Conservation (phyloP, 2,113 vertebrate species). For the Elachura formosa region DNA sequence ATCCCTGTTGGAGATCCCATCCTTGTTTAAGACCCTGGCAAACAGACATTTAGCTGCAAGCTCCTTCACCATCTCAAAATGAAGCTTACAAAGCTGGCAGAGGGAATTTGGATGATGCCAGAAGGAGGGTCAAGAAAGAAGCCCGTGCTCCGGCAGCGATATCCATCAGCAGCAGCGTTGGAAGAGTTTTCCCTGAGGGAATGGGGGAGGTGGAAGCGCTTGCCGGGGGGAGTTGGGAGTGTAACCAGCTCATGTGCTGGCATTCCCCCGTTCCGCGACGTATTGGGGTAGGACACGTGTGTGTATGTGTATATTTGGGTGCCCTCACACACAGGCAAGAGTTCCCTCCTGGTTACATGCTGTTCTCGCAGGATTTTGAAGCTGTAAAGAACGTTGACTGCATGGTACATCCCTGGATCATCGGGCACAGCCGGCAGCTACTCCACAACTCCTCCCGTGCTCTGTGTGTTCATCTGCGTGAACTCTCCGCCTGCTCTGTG, state of each 20-base stretch:
- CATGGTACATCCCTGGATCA: background rate
- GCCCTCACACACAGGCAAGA: background rate
- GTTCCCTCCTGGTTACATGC: background rate
- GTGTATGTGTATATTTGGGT: background rate
- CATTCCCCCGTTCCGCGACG: background rate
- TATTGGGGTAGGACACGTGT: slow-evolving; percentile 11
- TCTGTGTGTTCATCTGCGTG: too few species aligned
- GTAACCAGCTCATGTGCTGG: background rate
- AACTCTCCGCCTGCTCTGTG: background rate
- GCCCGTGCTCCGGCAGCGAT: rapidly evolving
- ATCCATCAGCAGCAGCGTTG: background rate
- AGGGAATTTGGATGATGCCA: background rate
- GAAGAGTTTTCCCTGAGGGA: background rate
- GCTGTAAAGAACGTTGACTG: background rate
- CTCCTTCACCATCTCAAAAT: background rate
- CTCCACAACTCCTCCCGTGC: background rate
- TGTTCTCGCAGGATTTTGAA: background rate
- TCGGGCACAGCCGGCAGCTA: background rate
- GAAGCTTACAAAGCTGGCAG: background rate
- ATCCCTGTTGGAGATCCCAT: background rate
- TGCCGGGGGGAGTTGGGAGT: background rate
- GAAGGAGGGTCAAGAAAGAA: background rate
- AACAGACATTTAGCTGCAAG: background rate
- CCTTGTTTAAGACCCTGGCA: background rate
- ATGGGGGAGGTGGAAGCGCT: background rate